Conservation (phyloP, 2,888 invertebrate species). For the Linyphia triangularis region DNA sequence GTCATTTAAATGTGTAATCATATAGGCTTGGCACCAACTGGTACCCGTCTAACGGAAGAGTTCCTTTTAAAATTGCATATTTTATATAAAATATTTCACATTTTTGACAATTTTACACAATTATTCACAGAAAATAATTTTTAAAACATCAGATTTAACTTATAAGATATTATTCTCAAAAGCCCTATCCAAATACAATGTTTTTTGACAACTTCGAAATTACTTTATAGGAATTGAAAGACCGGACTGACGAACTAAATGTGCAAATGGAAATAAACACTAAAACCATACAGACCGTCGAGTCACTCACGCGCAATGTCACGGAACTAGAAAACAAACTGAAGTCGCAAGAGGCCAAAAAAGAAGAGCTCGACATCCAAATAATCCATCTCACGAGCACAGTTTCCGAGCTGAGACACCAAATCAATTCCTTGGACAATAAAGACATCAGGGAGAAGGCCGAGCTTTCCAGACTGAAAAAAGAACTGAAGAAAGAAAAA, state of each 20-base stretch:
- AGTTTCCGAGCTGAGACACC: background rate
- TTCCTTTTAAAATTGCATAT: too few species aligned
- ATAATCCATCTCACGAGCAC: background rate
- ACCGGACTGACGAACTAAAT: background rate
- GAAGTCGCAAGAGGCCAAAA: background rate
- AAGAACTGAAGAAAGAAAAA: background rate
- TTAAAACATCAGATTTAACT: too few species aligned
- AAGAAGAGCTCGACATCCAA: background rate
- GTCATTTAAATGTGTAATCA: too few species aligned
- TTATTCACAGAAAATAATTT: too few species aligned
- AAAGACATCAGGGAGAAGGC: background rate
- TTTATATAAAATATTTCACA: too few species aligned
- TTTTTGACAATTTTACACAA: too few species aligned
- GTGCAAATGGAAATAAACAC: background rate
- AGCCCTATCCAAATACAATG: too few species aligned
- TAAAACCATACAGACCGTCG: background rate
- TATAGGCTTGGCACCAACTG: too few species aligned
- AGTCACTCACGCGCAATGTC: background rate
- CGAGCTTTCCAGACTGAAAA: background rate
- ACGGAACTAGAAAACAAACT: background rate
- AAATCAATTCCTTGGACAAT: background rate
- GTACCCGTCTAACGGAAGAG: too few species aligned
- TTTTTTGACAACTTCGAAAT: too few species aligned
- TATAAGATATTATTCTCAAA: too few species aligned
- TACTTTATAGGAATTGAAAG: background rate